Base-by-base conservation (phyloP, 2,113 vertebrate genomes). In the Puntigrus tetrazona region DNA sequence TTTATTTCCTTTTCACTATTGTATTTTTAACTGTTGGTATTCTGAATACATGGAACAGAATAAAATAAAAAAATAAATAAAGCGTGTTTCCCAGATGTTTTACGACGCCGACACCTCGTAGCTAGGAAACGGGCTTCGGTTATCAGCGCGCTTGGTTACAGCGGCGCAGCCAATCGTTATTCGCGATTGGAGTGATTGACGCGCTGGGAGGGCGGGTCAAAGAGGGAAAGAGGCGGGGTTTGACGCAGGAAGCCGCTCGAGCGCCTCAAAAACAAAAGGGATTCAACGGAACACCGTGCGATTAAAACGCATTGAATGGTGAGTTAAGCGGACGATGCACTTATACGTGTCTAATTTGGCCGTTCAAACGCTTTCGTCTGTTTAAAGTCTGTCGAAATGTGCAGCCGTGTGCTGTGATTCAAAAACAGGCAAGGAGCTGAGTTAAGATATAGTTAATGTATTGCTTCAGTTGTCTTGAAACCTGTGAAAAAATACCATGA, bases 61-160 rank as follows among this genome's bases (percentile, higher is more conserved):
- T 38, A 6, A 69, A 69, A 65, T 5, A 22, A 10, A 0, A 38
- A 38, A 69, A 20, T 9, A 36, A 9, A 3, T 1, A 65, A 34
- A 5, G 61, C 14, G 13, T 31, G 61, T 18, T 29, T 14, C 5
- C 59, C 6, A 61, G n/a, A 1, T 36, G 31, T 20, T 34, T 77
- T 8, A n/a, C 50, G 25, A 16, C 9, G 59, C 9, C 1, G 41
- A 79, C 65, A 41, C 81, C 22, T 65, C 25, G 86, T 87, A 77
- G 43, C 83, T 72, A 73, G 4, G 83, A 73, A 34, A 75, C n/a
- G 31, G 16, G n/a, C 70, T 80, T 80, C 43, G 22, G 36, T 41
- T 11, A 22, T 41, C 9, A 9, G 81, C 84, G 86, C 84, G 69
- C 87, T 2, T 76, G 76, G 84, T 75, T 78, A 84, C 82, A 38